Percentiles rank a stretch among this genome's conserved stretches.
Evolutionary conservation across 2,797 vertebrate species (phyloP).

Genomic region (Amniataba percoides): DNA sequence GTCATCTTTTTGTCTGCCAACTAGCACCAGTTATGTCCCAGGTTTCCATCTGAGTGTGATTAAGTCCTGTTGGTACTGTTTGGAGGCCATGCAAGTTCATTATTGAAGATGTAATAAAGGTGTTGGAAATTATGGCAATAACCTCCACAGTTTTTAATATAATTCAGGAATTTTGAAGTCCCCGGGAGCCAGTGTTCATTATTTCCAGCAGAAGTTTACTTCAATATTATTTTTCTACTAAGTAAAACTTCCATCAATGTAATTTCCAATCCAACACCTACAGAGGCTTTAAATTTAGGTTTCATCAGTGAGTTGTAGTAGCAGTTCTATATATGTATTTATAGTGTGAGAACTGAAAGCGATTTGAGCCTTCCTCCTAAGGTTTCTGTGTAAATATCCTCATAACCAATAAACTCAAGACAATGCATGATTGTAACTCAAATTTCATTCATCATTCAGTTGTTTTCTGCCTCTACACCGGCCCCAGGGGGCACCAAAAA

Average conservation of each 20-base stretch:
- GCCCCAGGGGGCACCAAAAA: slow-evolving; percentile 5
- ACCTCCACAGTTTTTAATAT: too few species aligned
- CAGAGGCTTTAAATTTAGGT: not conserved
- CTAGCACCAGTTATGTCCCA: too few species aligned
- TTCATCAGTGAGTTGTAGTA: not conserved
- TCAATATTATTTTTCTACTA: not conserved
- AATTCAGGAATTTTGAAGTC: too few species aligned
- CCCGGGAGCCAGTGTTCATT: not conserved
- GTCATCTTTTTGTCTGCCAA: too few species aligned
- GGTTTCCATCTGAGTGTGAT: too few species aligned
- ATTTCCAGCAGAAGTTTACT: not conserved
- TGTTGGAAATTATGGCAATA: too few species aligned
- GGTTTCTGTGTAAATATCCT: not conserved
- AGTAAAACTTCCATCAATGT: not conserved
- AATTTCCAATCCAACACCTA: not conserved
- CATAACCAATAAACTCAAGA: not conserved
- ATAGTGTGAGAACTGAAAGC: not conserved
- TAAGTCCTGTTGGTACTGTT: too few species aligned
- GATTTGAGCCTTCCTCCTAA: slow-evolving; percentile 8
- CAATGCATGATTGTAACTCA: not conserved
- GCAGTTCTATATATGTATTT: not conserved
- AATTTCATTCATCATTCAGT: not conserved
- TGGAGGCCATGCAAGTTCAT: too few species aligned
- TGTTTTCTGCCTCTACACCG: slow-evolving; percentile 4
- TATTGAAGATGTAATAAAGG: too few species aligned